Percentiles rank a stretch among this genome's conserved stretches.
phyloP scores from a whole-genome alignment of 2,888 invertebrate species.

The Oscheius sp. region DNA sequence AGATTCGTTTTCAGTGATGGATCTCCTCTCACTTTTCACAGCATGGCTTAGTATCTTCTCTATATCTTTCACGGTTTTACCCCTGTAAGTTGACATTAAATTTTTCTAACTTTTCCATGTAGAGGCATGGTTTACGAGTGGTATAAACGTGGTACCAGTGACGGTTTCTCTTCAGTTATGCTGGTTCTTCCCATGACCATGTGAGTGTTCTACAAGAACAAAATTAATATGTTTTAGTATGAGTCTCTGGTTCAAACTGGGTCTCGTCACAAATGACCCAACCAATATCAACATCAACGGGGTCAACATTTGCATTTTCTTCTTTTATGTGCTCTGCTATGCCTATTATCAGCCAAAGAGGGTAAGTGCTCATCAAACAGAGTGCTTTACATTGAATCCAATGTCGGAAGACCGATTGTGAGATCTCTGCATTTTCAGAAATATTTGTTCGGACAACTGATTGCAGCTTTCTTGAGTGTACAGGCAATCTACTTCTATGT shows the following conservation, averaged over 20 bases:
- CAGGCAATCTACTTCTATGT: constrained; percentile 64
- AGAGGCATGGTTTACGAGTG: constrained; percentile 61
- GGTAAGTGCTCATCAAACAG: constrained; percentile 44
- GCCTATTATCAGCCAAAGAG: constrained; percentile 71
- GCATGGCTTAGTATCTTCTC: constrained; percentile 68
- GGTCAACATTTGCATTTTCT: constrained; percentile 61
- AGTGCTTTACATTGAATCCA: background rate
- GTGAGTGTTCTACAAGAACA: constrained; percentile 48
- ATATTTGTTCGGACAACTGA: constrained; percentile 65
- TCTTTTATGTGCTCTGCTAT: constrained; percentile 62
- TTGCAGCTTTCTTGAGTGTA: constrained; percentile 45
- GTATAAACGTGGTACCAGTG: constrained; percentile 68
- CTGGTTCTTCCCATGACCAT: constrained; percentile 68
- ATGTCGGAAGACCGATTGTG: too few relatives aligned
- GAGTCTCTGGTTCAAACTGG: constrained; percentile 68
- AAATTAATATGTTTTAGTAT: constrained; percentile 54
- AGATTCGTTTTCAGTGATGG: constrained; percentile 43
- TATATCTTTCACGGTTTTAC: constrained; percentile 69
- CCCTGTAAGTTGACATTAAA: constrained; percentile 55
- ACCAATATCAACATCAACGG: constrained; percentile 65
- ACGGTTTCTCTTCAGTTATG: constrained; percentile 71
- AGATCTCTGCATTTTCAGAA: constrained; percentile 53
- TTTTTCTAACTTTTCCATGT: background rate
- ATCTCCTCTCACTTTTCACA: constrained; percentile 58
- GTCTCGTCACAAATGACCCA: constrained; percentile 64